Percentiles rank a stretch among this genome's conserved stretches.
Conservation (phyloP, 2,113 vertebrate species). For the Anseranas semipalmata region DNA sequence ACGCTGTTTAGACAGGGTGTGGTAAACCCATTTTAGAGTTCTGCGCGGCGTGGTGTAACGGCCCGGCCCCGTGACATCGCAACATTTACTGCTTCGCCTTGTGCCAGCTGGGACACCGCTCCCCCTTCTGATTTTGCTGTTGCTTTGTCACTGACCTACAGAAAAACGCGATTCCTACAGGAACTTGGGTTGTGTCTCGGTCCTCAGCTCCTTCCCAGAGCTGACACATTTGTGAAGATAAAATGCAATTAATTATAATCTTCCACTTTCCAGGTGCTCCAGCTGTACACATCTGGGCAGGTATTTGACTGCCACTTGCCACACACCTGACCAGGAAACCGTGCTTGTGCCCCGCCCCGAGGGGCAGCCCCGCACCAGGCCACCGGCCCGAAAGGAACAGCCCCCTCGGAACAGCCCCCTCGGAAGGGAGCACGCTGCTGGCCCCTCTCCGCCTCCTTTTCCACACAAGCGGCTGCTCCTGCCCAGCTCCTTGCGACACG, state of each 20-base stretch:
- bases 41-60: neutral
- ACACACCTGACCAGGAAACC: neutral
- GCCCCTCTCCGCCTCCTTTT: no score
- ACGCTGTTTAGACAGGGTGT: rapidly evolving
- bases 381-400: no score
- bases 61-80: rapidly evolving
- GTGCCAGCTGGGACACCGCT: neutral
- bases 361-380: no score
- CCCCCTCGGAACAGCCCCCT: no score
- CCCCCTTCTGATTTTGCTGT: neutral
- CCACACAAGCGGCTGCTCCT: no score
- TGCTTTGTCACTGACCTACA: neutral
- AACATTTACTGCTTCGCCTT: rapidly evolving
- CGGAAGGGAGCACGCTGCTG: no score
- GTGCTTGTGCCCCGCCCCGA: no score
- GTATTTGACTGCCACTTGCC: neutral
- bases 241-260: neutral
- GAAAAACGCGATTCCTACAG: rapidly evolving
- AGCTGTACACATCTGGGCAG: neutral
- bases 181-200: rapidly evolving
- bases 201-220: neutral
- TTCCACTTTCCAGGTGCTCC: neutral
- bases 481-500: neutral
- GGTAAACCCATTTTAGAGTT: neutral
- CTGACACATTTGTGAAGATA: neutral